These are phyloP conservation scores for Tiaroga cobitis DNA, from an alignment of 2,797 vertebrate species.

Conservation along the genomic window DNA sequence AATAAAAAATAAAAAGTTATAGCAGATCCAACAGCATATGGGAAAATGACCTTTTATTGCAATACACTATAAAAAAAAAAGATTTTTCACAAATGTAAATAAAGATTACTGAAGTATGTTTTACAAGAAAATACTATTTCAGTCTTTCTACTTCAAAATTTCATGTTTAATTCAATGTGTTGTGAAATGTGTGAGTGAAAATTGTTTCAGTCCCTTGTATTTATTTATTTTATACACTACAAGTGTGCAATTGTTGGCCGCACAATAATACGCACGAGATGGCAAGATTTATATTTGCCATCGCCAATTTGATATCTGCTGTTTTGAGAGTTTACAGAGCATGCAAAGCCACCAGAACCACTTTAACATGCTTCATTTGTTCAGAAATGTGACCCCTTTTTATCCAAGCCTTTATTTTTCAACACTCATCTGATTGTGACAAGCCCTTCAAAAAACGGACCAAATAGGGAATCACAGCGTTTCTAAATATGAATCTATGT, in stretches of 20 bases:
- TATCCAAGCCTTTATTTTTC: slow-evolving; percentile 56
- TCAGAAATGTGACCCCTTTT: slow-evolving; percentile 43
- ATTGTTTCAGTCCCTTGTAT: neutral
- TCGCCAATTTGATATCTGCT: neutral
- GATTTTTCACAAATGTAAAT: too few species aligned
- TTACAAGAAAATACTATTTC: too few species aligned
- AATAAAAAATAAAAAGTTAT: neutral
- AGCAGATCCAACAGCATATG: neutral
- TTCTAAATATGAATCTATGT: slow-evolving; percentile 70
- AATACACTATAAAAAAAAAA: too few species aligned
- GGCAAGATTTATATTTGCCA: slow-evolving; percentile 26
- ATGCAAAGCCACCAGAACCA: slow-evolving; percentile 39
- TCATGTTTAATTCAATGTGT: neutral
- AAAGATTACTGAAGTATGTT: too few species aligned
- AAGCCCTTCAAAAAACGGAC: slow-evolving; percentile 71
- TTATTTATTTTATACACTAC: neutral
- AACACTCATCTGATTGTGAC: slow-evolving; percentile 56
- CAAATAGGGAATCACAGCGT: slow-evolving; percentile 71
- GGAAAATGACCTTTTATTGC: neutral
- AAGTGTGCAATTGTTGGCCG: slow-evolving; percentile 9
- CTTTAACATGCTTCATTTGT: slow-evolving; percentile 51
- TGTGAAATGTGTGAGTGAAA: neutral
- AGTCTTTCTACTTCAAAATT: neutral
- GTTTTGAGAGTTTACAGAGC: slow-evolving; percentile 35
- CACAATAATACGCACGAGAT: slow-evolving; percentile 2